Conservation (phyloP, 1,140 invertebrate species). For the Habropoda laboriosa region DNA sequence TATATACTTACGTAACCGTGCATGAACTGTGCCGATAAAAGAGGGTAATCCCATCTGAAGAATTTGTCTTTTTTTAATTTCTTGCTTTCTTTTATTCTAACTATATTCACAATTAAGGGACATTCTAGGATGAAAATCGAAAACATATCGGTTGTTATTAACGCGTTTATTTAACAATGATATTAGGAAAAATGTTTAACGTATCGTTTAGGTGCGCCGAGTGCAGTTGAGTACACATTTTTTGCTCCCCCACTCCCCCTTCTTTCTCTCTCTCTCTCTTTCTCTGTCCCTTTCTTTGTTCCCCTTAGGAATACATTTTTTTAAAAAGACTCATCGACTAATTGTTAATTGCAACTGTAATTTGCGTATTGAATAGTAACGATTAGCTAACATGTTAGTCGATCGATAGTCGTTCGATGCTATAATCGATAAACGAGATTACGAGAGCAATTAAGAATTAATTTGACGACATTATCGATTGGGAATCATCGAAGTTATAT, state of each 20-base stretch:
- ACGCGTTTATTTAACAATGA: background rate
- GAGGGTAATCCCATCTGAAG: background rate
- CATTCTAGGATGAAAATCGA: background rate
- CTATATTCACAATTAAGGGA: background rate
- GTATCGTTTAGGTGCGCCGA: background rate
- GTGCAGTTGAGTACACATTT: background rate
- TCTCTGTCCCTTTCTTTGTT: background rate
- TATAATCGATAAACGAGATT: conserved; percentile 17
- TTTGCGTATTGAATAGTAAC: background rate
- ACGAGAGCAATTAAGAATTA: conserved; percentile 40
- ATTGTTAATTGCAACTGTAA: conserved; percentile 41
- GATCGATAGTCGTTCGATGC: background rate
- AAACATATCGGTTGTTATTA: background rate
- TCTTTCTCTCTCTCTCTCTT: background rate
- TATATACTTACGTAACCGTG: conserved; percentile 17
- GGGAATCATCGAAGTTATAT: background rate
- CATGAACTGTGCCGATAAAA: conserved; percentile 1
- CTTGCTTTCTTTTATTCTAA: background rate
- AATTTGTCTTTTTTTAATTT: background rate
- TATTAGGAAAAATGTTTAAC: background rate
- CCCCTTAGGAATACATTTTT: background rate
- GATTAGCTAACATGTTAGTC: background rate
- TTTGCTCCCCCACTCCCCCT: background rate
- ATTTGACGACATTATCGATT: background rate
- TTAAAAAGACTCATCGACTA: background rate